A percentile compares a stretch with the other conserved stretches of the same genome.
Evolutionary conservation across 2,888 invertebrate genomes (phyloP).

Genomic region (Stenodera caucasica): DNA sequence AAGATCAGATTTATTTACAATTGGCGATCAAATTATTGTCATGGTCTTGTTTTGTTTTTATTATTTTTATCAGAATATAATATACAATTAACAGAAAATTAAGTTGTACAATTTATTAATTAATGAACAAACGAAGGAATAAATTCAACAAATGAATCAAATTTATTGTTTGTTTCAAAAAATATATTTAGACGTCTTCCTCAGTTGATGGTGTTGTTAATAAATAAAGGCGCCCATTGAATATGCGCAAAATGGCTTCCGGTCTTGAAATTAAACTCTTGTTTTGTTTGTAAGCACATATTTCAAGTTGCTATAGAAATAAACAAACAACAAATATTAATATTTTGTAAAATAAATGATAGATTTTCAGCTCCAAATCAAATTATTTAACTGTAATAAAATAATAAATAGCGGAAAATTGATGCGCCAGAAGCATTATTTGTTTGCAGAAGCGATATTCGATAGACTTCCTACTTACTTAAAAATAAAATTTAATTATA

Average conservation of each 20-base stretch:
- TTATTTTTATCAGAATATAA: constrained; percentile 41
- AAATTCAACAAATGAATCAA: constrained; percentile 18
- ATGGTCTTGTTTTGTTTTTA: constrained; percentile 26
- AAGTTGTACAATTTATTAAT: constrained; percentile 24
- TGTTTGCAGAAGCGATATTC: constrained; percentile 25
- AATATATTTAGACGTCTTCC: not conserved
- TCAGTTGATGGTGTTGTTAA: not conserved
- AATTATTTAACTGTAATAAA: not conserved
- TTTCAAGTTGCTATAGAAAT: constrained; percentile 26
- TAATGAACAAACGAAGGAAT: constrained; percentile 15
- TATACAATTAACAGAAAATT: constrained; percentile 34
- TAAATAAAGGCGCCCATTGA: constrained; percentile 9
- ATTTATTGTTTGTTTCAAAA: constrained; percentile 20
- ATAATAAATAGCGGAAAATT: constrained; percentile 6
- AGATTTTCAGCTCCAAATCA: not conserved
- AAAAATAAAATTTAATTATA: constrained; percentile 52
- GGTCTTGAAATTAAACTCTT: constrained; percentile 17
- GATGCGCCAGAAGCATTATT: constrained; percentile 27
- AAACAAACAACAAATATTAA: constrained; percentile 12
- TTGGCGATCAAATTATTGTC: constrained; percentile 15
- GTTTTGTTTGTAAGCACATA: constrained; percentile 21
- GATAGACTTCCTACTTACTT: constrained; percentile 53
- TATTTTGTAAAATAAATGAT: not conserved
- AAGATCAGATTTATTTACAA: not conserved
- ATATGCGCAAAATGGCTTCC: constrained; percentile 23